These are phyloP conservation scores for Drosophila bocqueti DNA, from an alignment of 1,140 invertebrate species.

Conservation along the genomic window DNA sequence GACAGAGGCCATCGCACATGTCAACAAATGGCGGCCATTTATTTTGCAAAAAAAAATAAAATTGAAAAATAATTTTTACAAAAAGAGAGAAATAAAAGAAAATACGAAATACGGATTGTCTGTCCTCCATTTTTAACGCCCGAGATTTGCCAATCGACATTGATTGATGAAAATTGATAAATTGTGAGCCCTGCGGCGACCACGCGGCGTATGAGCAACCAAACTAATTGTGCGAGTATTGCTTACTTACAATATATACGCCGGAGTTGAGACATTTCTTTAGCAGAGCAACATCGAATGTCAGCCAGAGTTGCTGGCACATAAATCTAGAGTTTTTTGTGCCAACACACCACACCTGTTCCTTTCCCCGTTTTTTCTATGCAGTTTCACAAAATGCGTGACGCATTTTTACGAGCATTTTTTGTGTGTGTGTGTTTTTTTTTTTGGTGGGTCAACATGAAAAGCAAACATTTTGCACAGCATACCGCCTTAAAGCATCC, in stretches of 20 bases:
- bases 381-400: constrained; percentile 68
- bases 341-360: constrained; percentile 58
- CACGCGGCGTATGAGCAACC: constrained; percentile 20
- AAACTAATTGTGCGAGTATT: constrained; percentile 57
- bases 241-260: constrained; percentile 52
- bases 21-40: constrained; percentile 51
- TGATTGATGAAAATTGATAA: constrained; percentile 80
- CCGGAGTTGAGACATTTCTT: constrained; percentile 58
- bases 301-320: constrained; percentile 71
- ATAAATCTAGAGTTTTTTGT: constrained; percentile 71
- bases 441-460: constrained; percentile 51
- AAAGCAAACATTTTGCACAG: constrained; percentile 62
- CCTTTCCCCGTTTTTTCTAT: constrained; percentile 46
- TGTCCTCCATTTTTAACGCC: constrained; percentile 31
- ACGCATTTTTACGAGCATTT: constrained; percentile 71
- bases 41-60: constrained; percentile 29
- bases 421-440: not conserved
- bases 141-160: constrained; percentile 67
- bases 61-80: constrained; percentile 45
- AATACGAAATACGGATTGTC: constrained; percentile 5
- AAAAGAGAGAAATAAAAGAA: constrained; percentile 1
- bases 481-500: constrained; percentile 50
- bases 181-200: constrained; percentile 45
- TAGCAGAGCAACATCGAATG: constrained; percentile 48
- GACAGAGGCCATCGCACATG: constrained; percentile 37